A percentile compares a stretch with the other conserved stretches of the same genome.
These are phyloP conservation scores for Drosophila paulistorum DNA, from an alignment of 1,140 invertebrate species.

Conservation along the genomic window DNA sequence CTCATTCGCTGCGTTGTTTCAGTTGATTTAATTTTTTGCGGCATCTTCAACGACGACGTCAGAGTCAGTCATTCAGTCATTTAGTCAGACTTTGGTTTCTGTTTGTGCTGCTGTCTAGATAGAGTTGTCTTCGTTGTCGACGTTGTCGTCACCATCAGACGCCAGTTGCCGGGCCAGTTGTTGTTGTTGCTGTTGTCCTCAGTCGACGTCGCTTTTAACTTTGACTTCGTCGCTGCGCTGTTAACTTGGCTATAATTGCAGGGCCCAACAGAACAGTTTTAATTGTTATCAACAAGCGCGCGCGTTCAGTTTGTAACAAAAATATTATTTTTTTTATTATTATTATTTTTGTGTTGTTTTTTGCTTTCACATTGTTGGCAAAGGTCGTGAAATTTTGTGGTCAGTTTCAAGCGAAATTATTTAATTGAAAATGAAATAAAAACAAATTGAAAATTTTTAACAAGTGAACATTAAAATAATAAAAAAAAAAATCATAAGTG, in stretches of 20 bases:
- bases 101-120: constrained; percentile 49
- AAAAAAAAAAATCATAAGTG: not conserved
- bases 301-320: constrained; percentile 59
- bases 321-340: constrained; percentile 6
- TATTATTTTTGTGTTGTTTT: constrained; percentile 29
- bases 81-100: constrained; percentile 44
- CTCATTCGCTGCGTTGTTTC: constrained; percentile 41
- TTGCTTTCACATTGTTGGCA: constrained; percentile 41
- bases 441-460: constrained; percentile 5
- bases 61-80: constrained; percentile 47
- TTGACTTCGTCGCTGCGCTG: constrained; percentile 44
- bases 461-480: not conserved
- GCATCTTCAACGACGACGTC: constrained; percentile 54
- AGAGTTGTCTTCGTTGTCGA: constrained; percentile 13
- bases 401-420: not conserved
- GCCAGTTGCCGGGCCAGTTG: constrained; percentile 8
- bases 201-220: constrained; percentile 28
- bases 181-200: constrained; percentile 25
- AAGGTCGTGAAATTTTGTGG: constrained; percentile 41
- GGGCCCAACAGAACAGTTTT: constrained; percentile 58
- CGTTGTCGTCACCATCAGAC: constrained; percentile 32
- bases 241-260: constrained; percentile 76
- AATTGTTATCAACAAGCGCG: constrained; percentile 75
- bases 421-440: constrained; percentile 1
- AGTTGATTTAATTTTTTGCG: constrained; percentile 65